A percentile compares a stretch with the other conserved stretches of the same genome.
phyloP scores from a whole-genome alignment of 2,797 vertebrate species.

The Sebastes itinus region DNA sequence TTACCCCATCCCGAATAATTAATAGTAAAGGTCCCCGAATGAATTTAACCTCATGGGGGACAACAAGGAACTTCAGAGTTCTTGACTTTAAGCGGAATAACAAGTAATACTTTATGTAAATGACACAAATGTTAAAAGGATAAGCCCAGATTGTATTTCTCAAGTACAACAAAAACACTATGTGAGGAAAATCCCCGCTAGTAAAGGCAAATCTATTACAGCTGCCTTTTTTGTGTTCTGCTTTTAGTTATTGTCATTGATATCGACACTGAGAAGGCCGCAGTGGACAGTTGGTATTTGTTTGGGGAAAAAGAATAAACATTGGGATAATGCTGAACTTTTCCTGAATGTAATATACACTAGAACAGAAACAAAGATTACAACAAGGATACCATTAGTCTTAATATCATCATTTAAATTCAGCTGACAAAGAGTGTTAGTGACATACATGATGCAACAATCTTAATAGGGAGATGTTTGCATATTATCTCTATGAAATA shows the following conservation, averaged over 20 bases:
- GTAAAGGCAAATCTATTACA: conserved; percentile 8
- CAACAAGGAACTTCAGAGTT: conserved; percentile 26
- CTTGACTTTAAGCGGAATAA: conserved; percentile 1
- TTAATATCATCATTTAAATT: conserved; percentile 4
- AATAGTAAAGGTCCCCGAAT: conserved; percentile 52
- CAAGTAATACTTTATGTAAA: conserved; percentile 6
- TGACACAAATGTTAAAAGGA: conserved; percentile 1
- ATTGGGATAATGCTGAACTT: not conserved
- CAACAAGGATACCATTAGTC: not conserved
- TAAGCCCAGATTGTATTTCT: conserved; percentile 1
- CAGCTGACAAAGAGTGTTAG: not conserved
- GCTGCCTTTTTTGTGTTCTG: not conserved
- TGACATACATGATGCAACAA: conserved; percentile 7
- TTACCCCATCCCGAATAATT: conserved; percentile 69
- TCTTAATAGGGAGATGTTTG: not conserved
- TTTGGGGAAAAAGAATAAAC: not conserved
- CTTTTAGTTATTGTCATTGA: not conserved
- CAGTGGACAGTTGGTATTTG: not conserved
- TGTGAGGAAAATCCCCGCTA: not conserved
- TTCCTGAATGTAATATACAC: not conserved
- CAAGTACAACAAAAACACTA: not conserved
- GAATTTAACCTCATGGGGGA: conserved; percentile 21
- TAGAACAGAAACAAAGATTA: not conserved
- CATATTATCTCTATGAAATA: conserved; percentile 3
- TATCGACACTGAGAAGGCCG: not conserved